These are phyloP conservation scores for Acholoe squamosa DNA, from an alignment of 2,888 invertebrate species.

Conservation along the genomic window DNA sequence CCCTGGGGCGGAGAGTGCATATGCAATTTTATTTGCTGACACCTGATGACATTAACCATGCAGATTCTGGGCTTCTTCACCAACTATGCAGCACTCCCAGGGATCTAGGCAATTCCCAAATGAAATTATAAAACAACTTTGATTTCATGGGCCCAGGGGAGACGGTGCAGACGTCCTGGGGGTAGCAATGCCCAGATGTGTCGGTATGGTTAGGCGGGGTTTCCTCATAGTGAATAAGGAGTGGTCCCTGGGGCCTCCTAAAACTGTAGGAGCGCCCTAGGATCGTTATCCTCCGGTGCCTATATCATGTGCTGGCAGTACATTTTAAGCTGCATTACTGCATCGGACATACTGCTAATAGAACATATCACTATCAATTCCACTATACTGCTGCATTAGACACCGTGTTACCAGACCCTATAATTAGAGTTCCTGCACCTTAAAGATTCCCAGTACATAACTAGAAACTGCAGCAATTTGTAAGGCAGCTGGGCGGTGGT, in stretches of 20 bases:
- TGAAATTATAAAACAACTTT: slow-evolving; percentile 21
- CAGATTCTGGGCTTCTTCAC: background rate
- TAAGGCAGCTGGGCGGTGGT: no score
- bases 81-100: background rate
- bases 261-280: background rate
- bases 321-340: background rate
- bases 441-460: no score
- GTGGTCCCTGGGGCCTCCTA: background rate
- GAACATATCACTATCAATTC: no score
- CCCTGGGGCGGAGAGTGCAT: background rate
- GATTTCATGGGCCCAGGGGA: background rate
- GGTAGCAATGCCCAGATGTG: background rate
- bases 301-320: no score
- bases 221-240: background rate
- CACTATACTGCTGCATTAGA: no score
- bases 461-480: no score
- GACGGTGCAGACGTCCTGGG: background rate
- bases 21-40: background rate
- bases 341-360: no score
- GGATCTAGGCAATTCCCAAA: slow-evolving; percentile 15
- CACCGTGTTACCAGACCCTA: no score
- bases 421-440: no score
- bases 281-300: background rate
- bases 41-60: slow-evolving; percentile 17
- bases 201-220: background rate